Percentiles rank a stretch among this genome's conserved stretches.
Conservation (phyloP, 2,113 vertebrate genomes). For the Catharus minimus region DNA sequence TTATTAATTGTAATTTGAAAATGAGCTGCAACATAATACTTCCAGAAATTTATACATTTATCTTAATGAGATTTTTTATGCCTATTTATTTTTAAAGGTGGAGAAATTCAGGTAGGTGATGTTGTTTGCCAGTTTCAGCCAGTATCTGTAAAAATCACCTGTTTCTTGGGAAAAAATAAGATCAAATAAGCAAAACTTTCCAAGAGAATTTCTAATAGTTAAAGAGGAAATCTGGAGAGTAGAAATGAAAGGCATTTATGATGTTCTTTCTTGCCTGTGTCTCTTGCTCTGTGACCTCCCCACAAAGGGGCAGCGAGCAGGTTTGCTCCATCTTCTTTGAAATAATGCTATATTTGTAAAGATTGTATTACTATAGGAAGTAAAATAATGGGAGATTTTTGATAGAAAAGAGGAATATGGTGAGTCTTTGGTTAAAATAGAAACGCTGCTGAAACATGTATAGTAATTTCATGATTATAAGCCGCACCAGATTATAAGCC, state of each 20-base stretch:
- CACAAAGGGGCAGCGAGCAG: background rate
- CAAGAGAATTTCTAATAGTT: background rate
- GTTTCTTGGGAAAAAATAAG: background rate
- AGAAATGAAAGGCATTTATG: background rate
- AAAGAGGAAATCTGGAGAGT: background rate
- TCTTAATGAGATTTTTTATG: background rate
- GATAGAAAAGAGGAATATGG: background rate
- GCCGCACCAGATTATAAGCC: too few species aligned
- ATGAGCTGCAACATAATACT: background rate
- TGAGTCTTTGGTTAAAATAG: background rate
- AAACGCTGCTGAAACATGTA: background rate
- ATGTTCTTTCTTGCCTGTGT: background rate
- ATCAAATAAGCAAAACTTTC: background rate
- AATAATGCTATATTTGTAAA: background rate
- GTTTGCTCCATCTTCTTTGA: background rate
- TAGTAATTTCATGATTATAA: too few species aligned
- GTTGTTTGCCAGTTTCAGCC: background rate
- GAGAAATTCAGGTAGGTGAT: background rate
- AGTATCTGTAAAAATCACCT: background rate
- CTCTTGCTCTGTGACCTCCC: background rate
- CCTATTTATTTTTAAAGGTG: background rate
- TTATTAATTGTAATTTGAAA: background rate
- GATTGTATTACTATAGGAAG: background rate
- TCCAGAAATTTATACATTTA: background rate
- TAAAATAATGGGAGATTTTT: background rate